A percentile compares a stretch with the other conserved stretches of the same genome.
Evolutionary conservation across 2,797 vertebrate species (phyloP).

Genomic region (Cirrhinus molitorella): DNA sequence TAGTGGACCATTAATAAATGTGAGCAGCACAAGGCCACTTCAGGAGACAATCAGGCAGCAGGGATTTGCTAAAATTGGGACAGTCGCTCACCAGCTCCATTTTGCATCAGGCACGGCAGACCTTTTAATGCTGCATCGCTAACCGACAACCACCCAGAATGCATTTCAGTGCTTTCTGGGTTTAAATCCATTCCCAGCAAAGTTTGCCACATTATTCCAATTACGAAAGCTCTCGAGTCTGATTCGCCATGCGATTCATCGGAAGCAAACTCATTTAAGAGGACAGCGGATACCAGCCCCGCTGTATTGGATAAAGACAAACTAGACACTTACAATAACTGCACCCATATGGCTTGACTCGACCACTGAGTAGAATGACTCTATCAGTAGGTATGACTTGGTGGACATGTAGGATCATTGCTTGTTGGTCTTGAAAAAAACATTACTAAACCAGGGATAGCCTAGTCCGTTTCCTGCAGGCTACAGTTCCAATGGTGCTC

Average conservation of each 20-base stretch:
- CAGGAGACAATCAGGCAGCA: constrained; percentile 77
- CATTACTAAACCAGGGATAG: not conserved
- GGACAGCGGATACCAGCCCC: constrained; percentile 41
- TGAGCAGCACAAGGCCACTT: constrained; percentile 78
- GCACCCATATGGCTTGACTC: constrained; percentile 2
- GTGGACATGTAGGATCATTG: not conserved
- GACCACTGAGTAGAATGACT: not conserved
- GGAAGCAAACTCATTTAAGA: constrained; percentile 60
- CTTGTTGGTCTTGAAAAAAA: not conserved
- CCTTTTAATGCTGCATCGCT: constrained; percentile 77
- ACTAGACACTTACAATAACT: constrained; percentile 31
- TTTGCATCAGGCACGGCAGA: constrained; percentile 72
- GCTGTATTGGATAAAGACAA: constrained; percentile 12
- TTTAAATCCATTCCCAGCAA: constrained; percentile 71
- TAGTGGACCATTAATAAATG: constrained; percentile 73
- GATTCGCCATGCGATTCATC: constrained; percentile 63
- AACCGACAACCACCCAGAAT: constrained; percentile 71
- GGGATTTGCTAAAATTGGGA: constrained; percentile 81
- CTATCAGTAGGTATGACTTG: not conserved
- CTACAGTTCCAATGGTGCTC: not conserved
- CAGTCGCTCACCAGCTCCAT: constrained; percentile 68
- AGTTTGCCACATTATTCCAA: constrained; percentile 68
- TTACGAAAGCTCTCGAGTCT: constrained; percentile 60
- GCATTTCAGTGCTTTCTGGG: constrained; percentile 61
- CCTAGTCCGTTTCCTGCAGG: no score